phyloP scores from a whole-genome alignment of 2,113 vertebrate species.

The Piliocolobus tephrosceles region DNA sequence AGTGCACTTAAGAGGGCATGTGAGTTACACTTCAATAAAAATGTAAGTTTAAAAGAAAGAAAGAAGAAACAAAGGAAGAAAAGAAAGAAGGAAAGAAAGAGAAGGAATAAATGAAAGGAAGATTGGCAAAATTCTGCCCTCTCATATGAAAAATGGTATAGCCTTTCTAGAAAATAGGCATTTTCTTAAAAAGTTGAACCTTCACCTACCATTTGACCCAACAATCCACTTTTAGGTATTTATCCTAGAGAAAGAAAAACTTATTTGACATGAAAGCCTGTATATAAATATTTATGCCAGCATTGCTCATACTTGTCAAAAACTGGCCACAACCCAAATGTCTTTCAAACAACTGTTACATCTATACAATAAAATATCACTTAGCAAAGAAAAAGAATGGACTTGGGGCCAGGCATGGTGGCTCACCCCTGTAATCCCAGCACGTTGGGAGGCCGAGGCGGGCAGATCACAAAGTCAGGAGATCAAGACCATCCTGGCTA shows the following conservation, averaged over 20 bases:
- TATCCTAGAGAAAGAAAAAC: not conserved
- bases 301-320: not conserved
- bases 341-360: not conserved
- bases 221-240: not conserved
- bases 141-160: not conserved
- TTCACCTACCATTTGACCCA: not conserved
- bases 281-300: not conserved
- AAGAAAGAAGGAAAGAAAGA: not conserved
- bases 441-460: too few relatives aligned
- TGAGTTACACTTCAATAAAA: not conserved
- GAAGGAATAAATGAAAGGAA: not conserved
- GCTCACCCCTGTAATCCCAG: too few relatives aligned
- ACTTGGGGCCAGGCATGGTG: fast-evolving
- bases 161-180: not conserved
- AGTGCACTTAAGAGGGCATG: not conserved
- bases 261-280: not conserved
- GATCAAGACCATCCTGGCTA: too few relatives aligned
- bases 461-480: too few relatives aligned
- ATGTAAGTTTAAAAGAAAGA: not conserved
- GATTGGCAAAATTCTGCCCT: not conserved
- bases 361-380: fast-evolving
- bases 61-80: constrained; percentile 27
- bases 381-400: not conserved
- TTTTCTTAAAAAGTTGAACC: not conserved
- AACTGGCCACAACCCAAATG: not conserved